phyloP scores from a whole-genome alignment of 1,140 invertebrate species.

The Paracyclopina nana region DNA sequence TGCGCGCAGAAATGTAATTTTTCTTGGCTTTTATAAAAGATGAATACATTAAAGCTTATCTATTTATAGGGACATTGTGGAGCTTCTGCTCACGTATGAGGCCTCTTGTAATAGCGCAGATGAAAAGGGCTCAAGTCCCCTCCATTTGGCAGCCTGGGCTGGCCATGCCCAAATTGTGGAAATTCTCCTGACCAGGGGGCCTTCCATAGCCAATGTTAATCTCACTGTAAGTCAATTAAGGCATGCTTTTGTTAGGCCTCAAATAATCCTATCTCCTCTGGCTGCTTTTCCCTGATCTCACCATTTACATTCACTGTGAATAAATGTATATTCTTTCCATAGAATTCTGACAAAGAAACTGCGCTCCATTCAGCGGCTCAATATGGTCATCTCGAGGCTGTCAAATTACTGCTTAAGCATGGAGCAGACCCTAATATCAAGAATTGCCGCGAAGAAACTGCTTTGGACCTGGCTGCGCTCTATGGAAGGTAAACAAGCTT shows the following conservation, averaged over 20 bases:
- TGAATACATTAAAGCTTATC: too few relatives aligned
- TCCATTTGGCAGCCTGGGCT: constrained; percentile 74
- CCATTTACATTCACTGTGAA: too few relatives aligned
- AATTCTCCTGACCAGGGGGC: constrained; percentile 49
- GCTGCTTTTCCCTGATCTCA: too few relatives aligned
- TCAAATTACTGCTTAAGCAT: constrained; percentile 58
- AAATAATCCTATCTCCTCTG: too few relatives aligned
- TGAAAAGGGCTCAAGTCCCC: constrained; percentile 57
- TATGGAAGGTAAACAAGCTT: constrained; percentile 46
- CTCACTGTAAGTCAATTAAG: constrained; percentile 40
- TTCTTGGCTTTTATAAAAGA: too few relatives aligned
- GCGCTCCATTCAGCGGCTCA: constrained; percentile 82
- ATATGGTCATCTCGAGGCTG: constrained; percentile 76
- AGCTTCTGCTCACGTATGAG: constrained; percentile 59
- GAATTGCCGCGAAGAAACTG: constrained; percentile 70
- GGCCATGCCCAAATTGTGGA: constrained; percentile 62
- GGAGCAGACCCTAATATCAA: constrained; percentile 72
- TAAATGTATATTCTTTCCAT: too few relatives aligned
- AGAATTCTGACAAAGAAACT: constrained; percentile 83
- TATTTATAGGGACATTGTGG: constrained; percentile 57
- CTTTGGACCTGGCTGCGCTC: constrained; percentile 76
- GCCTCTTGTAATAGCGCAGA: constrained; percentile 71
- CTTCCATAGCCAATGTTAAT: constrained; percentile 55
- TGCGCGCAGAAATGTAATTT: too few relatives aligned
- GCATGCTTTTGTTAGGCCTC: constrained; percentile 16